phyloP scores from a whole-genome alignment of 2,888 invertebrate genomes.

The Eurytoma adleriae region DNA sequence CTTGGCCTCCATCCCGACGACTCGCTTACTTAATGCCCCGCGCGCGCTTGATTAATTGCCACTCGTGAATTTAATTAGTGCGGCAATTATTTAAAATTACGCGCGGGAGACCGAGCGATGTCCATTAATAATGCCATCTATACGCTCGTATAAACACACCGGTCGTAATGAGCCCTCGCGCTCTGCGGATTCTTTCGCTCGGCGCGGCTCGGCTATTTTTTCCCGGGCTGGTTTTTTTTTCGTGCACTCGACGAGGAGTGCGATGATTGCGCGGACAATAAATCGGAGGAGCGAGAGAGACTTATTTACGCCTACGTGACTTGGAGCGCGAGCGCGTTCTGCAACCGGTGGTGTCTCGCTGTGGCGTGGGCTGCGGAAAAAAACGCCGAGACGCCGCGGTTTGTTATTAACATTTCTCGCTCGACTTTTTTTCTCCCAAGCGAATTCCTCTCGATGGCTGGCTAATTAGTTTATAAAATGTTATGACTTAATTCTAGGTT shows the following conservation, averaged over 20 bases:
- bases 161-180: conserved; percentile 34
- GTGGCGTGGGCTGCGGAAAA: conserved; percentile 9
- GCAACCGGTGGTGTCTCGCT: not conserved
- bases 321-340: not conserved
- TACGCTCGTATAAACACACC: conserved; percentile 22
- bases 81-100: conserved; percentile 58
- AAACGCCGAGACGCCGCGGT: conserved; percentile 5
- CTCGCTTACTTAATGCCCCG: conserved; percentile 35
- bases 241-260: not conserved
- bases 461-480: conserved; percentile 49
- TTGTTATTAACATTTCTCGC: conserved; percentile 30
- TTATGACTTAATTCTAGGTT: conserved; percentile 42
- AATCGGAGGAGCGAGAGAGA: conserved; percentile 28
- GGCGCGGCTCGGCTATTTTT: not conserved
- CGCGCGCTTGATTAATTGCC: conserved; percentile 55
- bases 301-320: conserved; percentile 40
- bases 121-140: conserved; percentile 54
- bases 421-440: conserved; percentile 1
- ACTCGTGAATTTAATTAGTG: conserved; percentile 59
- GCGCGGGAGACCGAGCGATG: conserved; percentile 41
- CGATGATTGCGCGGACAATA: conserved; percentile 38
- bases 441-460: not conserved
- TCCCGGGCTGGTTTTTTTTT: not conserved
- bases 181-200: conserved; percentile 12
- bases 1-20: conserved; percentile 46